Evolutionary conservation across 2,888 invertebrate species (phyloP).

Genomic region (Pristionchus exspectatus): DNA sequence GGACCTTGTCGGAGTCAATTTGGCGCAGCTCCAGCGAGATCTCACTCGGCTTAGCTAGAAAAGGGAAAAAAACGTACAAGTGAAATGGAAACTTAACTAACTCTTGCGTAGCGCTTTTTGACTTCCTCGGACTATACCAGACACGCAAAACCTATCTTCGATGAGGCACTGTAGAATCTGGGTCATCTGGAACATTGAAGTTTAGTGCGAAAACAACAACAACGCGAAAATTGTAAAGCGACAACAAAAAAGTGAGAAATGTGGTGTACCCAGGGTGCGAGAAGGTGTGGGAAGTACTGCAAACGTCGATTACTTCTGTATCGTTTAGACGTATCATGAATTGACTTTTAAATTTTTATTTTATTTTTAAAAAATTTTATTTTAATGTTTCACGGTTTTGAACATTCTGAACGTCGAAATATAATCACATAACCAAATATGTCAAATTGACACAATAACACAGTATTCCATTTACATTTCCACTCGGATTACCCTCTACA

Average conservation of each 20-base stretch:
- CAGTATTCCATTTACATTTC: neutral
- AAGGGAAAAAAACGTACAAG: no score
- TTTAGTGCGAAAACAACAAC: neutral
- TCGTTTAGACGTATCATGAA: neutral
- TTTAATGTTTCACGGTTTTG: neutral
- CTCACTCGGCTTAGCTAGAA: neutral
- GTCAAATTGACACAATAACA: neutral
- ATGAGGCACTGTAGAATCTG: slow-evolving; percentile 26
- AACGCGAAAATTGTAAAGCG: neutral
- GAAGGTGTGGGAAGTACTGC: neutral
- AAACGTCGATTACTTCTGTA: neutral
- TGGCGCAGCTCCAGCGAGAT: slow-evolving; percentile 36
- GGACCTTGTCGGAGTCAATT: slow-evolving; percentile 11
- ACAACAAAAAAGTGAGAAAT: neutral
- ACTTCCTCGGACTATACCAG: neutral
- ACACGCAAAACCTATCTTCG: slow-evolving; percentile 18
- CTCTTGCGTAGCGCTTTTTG: slow-evolving; percentile 11
- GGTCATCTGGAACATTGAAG: slow-evolving; percentile 1
- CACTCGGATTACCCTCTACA: slow-evolving; percentile 12
- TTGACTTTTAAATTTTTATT: neutral
- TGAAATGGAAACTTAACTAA: neutral
- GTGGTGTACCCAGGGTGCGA: neutral
- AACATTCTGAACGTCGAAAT: neutral
- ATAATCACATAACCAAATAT: neutral
- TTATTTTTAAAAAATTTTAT: no score